phyloP scores from a whole-genome alignment of 2,113 vertebrate species.

The Galeopterus variegatus region DNA sequence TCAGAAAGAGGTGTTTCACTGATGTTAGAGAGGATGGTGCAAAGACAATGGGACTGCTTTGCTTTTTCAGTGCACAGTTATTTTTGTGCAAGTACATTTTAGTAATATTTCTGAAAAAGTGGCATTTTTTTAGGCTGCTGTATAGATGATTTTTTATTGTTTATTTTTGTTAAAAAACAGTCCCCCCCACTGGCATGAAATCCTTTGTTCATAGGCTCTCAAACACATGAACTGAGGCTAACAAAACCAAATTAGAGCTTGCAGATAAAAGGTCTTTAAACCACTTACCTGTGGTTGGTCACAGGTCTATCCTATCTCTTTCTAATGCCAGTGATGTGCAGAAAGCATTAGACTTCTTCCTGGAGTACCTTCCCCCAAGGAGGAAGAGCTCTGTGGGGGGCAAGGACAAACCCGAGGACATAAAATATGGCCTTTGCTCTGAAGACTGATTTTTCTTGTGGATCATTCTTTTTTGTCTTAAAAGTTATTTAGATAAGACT shows the following conservation, averaged over 20 bases:
- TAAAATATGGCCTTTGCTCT: not conserved
- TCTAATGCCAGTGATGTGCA: not conserved
- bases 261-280: not conserved
- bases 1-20: not conserved
- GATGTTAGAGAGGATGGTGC: not conserved
- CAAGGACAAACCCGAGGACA: not conserved
- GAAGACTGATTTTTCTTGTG: not conserved
- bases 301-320: not conserved
- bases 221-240: not conserved
- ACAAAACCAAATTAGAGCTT: not conserved
- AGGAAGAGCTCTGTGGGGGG: not conserved
- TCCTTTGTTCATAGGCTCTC: not conserved
- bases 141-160: not conserved
- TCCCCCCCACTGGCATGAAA: not conserved
- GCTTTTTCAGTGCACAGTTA: not conserved
- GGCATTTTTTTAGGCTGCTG: not conserved
- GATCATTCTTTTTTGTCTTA: not conserved
- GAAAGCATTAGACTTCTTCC: not conserved
- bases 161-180: not conserved
- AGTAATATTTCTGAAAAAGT: not conserved
- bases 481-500: not conserved
- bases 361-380: not conserved
- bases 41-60: not conserved
- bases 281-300: not conserved
- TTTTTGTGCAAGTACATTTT: slow-evolving; percentile 34